Evolutionary conservation across 37 sponge, comb jelly and placozoan genomes (phyloP).

Genomic region (Oopsacas minuta): DNA sequence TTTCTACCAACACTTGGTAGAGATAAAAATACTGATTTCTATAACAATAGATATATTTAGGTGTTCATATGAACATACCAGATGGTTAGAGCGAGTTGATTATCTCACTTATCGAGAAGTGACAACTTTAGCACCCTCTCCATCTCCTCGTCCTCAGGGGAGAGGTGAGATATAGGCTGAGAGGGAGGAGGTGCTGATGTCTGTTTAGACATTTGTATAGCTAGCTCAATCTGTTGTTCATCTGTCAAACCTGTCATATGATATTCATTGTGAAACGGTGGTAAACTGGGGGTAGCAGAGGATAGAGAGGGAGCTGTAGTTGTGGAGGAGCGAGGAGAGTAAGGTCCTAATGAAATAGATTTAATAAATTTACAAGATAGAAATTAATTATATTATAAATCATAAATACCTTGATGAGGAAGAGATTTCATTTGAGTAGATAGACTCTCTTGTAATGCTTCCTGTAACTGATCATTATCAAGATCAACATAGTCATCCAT

Average conservation of each 20-base stretch:
- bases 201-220: neutral
- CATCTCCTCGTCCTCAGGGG: neutral
- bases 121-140: neutral
- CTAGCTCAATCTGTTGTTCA: neutral
- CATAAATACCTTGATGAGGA: neutral
- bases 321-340: neutral
- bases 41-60: neutral
- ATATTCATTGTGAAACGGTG: neutral
- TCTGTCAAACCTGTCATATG: neutral
- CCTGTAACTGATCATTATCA: conserved; percentile 14
- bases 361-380: too few relatives aligned
- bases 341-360: neutral
- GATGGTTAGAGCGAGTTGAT: neutral
- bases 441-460: neutral
- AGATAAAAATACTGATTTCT: neutral
- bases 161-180: neutral
- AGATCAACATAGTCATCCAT: neutral
- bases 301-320: neutral
- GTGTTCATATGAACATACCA: neutral
- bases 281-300: neutral
- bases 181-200: neutral
- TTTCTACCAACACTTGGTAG: neutral
- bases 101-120: neutral
- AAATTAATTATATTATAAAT: neutral
- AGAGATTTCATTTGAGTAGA: neutral